Evolutionary conservation across 2,113 vertebrate species (phyloP), one percentile per base, ranked within the genome.

Genomic region (Peromyscus californicus): DNA sequence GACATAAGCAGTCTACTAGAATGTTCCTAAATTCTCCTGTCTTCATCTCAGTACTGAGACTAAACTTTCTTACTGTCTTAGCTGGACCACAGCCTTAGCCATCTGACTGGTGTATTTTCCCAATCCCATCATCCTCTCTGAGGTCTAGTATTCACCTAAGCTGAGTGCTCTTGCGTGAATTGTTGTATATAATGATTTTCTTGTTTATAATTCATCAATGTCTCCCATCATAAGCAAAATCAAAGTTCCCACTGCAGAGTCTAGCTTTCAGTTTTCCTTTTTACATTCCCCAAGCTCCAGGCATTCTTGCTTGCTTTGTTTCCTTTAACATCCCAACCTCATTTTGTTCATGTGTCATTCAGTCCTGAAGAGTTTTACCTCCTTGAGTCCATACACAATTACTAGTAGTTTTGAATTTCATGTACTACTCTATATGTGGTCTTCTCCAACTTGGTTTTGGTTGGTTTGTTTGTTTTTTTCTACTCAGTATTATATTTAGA

Each of bases 341-440:
- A 26, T 70, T 45, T 78, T 78, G 31, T 67, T 85, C 13, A 7
- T 17, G 61, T 70, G 31, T 85, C 63, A 76, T 54, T 65, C 45
- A 75, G 12, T 33, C 90, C 63, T 70, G 85, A 42, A 26, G 17
- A 67, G 45, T 21, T 94, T 76, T 57, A 67, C 65, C 26, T 75
- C 57, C 0, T 13, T 17, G 29, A 69, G 31, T 91, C 51, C 80
- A n/a, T 36, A 24, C 39, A 84, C 31, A 91, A 39, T 63, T 54
- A n/a, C 21, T 86, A 51, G 45, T 76, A 51, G 74, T 82, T 90
- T 92, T 90, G 39, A 82, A 69, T 91, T 63, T 95, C 65, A 78
- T 48, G 22, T 13, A 11, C 9, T 74, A 22, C 48, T 24, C 59
- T 48, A 1, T 74, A 8, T 36, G 22, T 86, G 33, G 39, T 75